Evolutionary conservation across 1,140 invertebrate species (phyloP), one percentile per base, ranked within the genome.

Genomic region (Aleiodes sp.): DNA sequence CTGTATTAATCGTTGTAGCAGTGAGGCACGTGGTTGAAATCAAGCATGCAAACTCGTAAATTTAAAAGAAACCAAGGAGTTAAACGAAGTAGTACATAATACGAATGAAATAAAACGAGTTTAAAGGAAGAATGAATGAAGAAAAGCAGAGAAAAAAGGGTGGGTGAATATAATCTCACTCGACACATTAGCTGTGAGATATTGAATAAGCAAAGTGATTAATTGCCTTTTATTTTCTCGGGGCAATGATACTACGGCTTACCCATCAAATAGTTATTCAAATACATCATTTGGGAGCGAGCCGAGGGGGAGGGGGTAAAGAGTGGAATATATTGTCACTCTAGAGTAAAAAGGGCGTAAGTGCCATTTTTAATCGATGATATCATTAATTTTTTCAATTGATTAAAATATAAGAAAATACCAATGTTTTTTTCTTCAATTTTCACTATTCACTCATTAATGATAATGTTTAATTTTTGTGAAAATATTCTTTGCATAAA

Each of bases 201-300:
- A 68, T 68, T 68, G 66, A 68, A 62, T 68, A 68, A 62, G 29
- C 26, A 6, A 62, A 62, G 46, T 68, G 66, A 68, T 68, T 68
- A 68, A 68, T 68, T 52, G 37, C n/a, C 41, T 29, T 16, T 31
- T 31, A 16, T 19, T n/a, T 10, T 26, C 41, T 41, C 28, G 26
- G 10, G 12, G 24, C n/a, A 52, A 28, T 21, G 14, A 59, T 39
- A 7, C 29, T 8, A 19, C 19, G 6, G 31, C 12, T n/a, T 29
- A 33, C 10, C 56, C 56, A 33, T 26, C 31, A 67, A 52, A 52
- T 66, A 66, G 65, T 57, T 66, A 59, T 57, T 59, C 33, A 59
- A 59, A 59, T 56, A 28, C 16, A 57, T 56, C 29, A 16, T 57
- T 66, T 21, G 16, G 41, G 65, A 14, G 35, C 37, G 33, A 16